Evolutionary conservation across 2,888 invertebrate genomes (phyloP).

Genomic region (Andricus quercusramuli): DNA sequence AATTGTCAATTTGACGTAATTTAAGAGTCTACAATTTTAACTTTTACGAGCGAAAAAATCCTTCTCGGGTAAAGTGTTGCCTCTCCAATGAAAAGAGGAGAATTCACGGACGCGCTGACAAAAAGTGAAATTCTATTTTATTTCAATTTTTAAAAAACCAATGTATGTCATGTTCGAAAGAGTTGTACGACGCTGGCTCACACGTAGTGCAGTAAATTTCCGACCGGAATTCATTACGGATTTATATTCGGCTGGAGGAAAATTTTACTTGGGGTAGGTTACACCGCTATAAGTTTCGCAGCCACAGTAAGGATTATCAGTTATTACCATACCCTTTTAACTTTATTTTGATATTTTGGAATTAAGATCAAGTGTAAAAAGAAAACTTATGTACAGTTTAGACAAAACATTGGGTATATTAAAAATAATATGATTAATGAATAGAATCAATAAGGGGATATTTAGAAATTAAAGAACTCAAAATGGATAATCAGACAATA

Average conservation of each 20-base stretch:
- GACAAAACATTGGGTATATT: no score
- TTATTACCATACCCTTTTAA: not conserved
- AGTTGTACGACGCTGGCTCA: not conserved
- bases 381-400: no score
- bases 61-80: not conserved
- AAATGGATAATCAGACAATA: no score
- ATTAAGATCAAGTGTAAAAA: no score
- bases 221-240: not conserved
- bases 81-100: not conserved
- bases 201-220: not conserved
- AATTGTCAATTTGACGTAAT: not conserved
- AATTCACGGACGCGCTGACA: not conserved
- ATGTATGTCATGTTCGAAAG: not conserved
- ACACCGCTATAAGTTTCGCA: not conserved
- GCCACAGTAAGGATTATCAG: not conserved
- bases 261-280: not conserved
- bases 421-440: no score
- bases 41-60: not conserved
- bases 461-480: no score
- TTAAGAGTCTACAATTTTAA: conserved; percentile 12
- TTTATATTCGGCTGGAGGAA: not conserved
- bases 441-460: no score
- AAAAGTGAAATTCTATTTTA: conserved; percentile 12
- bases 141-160: not conserved
- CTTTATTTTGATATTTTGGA: not conserved